Percentiles rank a stretch among this genome's conserved stretches.
These are phyloP conservation scores for Dasysyrphus albostriatus DNA, from an alignment of 2,888 invertebrate species.

Conservation along the genomic window DNA sequence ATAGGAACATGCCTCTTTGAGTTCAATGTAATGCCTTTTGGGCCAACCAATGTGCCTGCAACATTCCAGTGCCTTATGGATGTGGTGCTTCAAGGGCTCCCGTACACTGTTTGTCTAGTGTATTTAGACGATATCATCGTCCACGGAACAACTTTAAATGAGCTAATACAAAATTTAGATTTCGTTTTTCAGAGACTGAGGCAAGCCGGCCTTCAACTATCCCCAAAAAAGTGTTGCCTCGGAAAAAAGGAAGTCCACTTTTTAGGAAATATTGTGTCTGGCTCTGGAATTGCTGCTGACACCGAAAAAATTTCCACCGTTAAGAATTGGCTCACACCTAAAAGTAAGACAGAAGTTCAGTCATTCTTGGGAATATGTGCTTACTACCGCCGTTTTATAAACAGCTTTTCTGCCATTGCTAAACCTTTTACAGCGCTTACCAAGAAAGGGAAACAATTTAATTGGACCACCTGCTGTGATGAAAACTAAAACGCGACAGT, in stretches of 20 bases:
- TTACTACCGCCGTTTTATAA: too few species aligned
- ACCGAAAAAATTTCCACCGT: constrained; percentile 22
- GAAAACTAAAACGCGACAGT: too few species aligned
- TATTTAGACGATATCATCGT: background rate
- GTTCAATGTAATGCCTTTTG: background rate
- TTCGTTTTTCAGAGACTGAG: background rate
- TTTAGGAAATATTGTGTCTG: constrained; percentile 27
- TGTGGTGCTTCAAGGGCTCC: background rate
- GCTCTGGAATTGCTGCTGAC: constrained; percentile 2
- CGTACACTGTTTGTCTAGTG: too few species aligned
- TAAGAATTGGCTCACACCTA: background rate
- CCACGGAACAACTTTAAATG: background rate
- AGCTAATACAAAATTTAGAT: background rate
- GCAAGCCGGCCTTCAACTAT: background rate
- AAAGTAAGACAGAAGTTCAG: constrained; percentile 11
- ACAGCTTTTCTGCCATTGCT: too few species aligned
- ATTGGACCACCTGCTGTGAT: too few species aligned
- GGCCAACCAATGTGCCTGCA: background rate
- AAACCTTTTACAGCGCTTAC: too few species aligned
- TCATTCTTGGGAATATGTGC: too few species aligned
- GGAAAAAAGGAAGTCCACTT: constrained; percentile 12
- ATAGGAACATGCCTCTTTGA: background rate
- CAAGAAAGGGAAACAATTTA: too few species aligned
- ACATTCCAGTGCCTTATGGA: constrained; percentile 2
- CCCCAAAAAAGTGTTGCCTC: constrained; percentile 1